Conservation (phyloP, 2,888 invertebrate genomes). For the Drosophila suboccidentalis region DNA sequence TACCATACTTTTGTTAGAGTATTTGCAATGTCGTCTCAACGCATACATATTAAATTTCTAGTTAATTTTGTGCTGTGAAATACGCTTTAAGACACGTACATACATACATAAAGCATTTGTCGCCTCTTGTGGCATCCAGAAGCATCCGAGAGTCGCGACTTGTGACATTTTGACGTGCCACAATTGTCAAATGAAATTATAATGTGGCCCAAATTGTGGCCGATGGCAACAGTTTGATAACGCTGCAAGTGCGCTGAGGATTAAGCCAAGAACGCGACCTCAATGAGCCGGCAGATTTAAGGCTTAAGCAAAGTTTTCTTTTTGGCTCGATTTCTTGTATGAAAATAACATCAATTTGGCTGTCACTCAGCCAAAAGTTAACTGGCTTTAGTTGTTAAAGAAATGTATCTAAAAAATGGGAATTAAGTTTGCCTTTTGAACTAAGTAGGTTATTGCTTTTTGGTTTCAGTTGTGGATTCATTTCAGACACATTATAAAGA, state of each 20-base stretch:
- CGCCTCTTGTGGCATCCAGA: background rate
- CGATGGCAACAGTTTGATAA: conserved; percentile 33
- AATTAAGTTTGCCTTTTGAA: background rate
- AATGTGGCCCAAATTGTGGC: conserved; percentile 36
- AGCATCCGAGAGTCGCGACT: conserved; percentile 23
- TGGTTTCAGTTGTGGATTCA: background rate
- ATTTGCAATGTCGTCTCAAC: background rate
- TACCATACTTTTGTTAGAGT: conserved; percentile 2
- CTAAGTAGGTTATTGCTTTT: conserved; percentile 35
- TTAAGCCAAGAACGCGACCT: background rate
- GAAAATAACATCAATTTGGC: background rate
- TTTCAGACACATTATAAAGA: background rate
- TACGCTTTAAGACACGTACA: background rate
- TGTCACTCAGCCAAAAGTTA: background rate
- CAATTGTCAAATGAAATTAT: conserved; percentile 60
- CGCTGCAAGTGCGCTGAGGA: background rate
- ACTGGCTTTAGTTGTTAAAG: background rate
- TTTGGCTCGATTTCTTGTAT: background rate
- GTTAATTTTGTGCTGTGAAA: conserved; percentile 20
- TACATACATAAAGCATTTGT: conserved; percentile 2
- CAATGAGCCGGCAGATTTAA: conserved; percentile 12
- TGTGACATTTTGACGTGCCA: conserved; percentile 47
- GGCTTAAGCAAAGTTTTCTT: conserved; percentile 3
- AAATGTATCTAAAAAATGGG: background rate
- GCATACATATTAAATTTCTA: conserved; percentile 14